Evolutionary conservation across 2,797 vertebrate genomes (phyloP), one percentile per base, ranked within the genome.

Genomic region (Cyclopterus lumpus): DNA sequence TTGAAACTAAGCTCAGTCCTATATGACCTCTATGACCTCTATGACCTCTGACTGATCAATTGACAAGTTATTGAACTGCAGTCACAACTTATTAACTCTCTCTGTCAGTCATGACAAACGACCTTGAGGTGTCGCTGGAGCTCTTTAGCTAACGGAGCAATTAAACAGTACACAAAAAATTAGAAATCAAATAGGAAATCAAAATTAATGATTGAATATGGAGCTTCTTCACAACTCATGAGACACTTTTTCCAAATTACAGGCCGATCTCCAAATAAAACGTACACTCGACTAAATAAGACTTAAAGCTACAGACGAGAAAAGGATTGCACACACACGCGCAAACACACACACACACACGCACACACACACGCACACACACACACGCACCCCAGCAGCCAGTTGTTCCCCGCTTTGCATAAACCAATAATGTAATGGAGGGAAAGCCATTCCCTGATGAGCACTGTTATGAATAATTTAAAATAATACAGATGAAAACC

Each of bases 361-460:
- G 61, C 67, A 88, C 55, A 42, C 75, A 64, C 71, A 71, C 57
- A 72, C 30, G 72, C 59, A 40, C 49, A 67, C 1, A 34, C 26
- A 76, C 49, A 68, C 64, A 7, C 51, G 68, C 30, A 66, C 61
- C 64, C 70, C 73, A 88, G 74, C 77, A 84, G 83, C 62, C 62
- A 63, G 70, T 79, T 64, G 28, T 73, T 78, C 69, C 79, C 88
- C 86, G 78, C 60, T 93, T 92, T 91, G 87, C 91, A 92, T 93
- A 91, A 93, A 89, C 90, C 91, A 93, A 92, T 92, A 91, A 88
- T 81, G 82, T 89, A 91, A 91, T 91, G 88, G 87, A 77, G 85
- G 78, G 81, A 88, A 81, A 88, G 79, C 73, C 86, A 89, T 85
- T 86, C 89, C 86, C 88, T 58, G 76, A 89, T 87, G 86, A 88